Conservation (phyloP, 2,113 vertebrate species). For the Salvator merianae region DNA sequence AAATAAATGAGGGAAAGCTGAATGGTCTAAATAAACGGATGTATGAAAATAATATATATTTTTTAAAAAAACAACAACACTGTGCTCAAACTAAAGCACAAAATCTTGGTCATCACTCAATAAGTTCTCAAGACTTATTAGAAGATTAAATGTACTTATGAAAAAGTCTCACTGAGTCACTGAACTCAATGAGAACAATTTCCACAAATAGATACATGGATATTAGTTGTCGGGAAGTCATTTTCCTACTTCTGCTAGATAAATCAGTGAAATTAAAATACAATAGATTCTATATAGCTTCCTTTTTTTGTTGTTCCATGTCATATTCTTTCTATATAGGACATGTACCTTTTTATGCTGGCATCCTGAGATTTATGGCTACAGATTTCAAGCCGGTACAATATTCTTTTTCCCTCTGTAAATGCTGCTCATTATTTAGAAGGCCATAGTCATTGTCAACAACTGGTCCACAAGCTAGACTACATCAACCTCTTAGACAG, state of each 20-base stretch:
- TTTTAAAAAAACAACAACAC: constrained; percentile 26
- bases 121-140: constrained; percentile 58
- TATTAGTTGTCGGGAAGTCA: constrained; percentile 32
- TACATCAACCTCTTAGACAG: too few species aligned
- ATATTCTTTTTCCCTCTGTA: too few species aligned
- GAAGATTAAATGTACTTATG: constrained; percentile 19
- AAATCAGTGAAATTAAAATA: constrained; percentile 25
- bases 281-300: constrained; percentile 31
- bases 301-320: background rate
- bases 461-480: too few species aligned
- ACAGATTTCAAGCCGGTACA: too few species aligned
- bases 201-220: background rate
- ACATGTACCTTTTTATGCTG: too few species aligned
- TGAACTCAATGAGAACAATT: background rate
- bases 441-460: too few species aligned
- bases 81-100: constrained; percentile 47
- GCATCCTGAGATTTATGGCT: too few species aligned
- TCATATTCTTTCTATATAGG: too few species aligned
- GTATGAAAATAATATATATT: constrained; percentile 45
- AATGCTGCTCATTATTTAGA: too few species aligned
- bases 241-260: constrained; percentile 44
- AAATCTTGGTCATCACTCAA: constrained; percentile 51
- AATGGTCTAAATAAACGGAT: constrained; percentile 66
- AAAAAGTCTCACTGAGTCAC: background rate
- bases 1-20: constrained; percentile 64